phyloP scores from a whole-genome alignment of 2,888 invertebrate genomes.

The Thera obeliscata region DNA sequence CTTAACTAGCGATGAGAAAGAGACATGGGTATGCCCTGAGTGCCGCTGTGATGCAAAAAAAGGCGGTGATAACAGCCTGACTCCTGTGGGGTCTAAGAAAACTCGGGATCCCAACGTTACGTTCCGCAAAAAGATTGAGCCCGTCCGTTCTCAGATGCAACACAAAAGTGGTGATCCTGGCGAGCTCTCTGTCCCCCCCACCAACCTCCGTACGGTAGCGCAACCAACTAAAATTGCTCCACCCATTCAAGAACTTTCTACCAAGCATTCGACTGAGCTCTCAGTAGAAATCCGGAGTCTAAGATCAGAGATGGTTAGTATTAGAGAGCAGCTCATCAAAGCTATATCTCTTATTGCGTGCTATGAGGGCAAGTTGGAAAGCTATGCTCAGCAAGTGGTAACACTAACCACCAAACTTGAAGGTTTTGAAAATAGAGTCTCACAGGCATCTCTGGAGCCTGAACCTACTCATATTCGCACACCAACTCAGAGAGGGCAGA shows the following conservation, averaged over 20 bases:
- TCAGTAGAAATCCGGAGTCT: constrained; percentile 3
- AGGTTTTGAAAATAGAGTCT: constrained; percentile 5
- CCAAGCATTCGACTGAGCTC: neutral
- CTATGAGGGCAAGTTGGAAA: constrained; percentile 9
- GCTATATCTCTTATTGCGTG: constrained; percentile 6
- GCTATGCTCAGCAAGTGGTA: constrained; percentile 6
- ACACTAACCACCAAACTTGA: constrained; percentile 9
- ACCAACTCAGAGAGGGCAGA: neutral
- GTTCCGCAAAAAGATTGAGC: neutral
- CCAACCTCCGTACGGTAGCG: too few relatives aligned
- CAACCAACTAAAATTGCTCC: too few relatives aligned
- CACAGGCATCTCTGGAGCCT: neutral
- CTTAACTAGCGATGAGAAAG: too few relatives aligned
- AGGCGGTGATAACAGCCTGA: too few relatives aligned
- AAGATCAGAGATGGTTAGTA: neutral
- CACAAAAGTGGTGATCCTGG: too few relatives aligned
- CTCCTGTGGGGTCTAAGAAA: too few relatives aligned
- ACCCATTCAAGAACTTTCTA: too few relatives aligned
- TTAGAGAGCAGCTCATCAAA: constrained; percentile 6
- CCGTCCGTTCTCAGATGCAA: too few relatives aligned
- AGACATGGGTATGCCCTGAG: too few relatives aligned
- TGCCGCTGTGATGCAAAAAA: too few relatives aligned
- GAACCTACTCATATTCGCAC: neutral
- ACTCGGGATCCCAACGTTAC: neutral
- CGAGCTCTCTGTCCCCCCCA: too few relatives aligned